Conservation (phyloP, 2,797 vertebrate genomes). For the Sandelia bainsii region DNA sequence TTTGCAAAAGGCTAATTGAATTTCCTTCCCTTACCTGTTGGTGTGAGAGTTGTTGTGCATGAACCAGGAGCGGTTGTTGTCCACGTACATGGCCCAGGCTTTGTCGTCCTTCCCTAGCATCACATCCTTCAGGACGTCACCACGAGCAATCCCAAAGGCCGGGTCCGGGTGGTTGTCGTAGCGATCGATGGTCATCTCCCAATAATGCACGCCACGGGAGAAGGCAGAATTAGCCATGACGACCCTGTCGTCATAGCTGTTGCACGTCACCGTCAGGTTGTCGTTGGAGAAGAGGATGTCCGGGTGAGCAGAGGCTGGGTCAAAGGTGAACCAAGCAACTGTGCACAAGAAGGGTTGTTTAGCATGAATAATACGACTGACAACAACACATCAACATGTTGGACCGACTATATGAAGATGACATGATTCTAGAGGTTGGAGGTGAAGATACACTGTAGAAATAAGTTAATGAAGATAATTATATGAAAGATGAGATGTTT, state of each 20-base stretch:
- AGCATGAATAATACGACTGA: not conserved
- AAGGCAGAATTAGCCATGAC: conserved; percentile 94
- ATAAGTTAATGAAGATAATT: conserved; percentile 12
- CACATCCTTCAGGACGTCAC: conserved; percentile 95
- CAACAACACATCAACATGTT: not conserved
- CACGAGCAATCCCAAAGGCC: conserved; percentile 93
- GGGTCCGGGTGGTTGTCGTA: conserved; percentile 99
- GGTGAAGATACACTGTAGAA: conserved; percentile 40
- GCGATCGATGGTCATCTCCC: conserved; percentile 96
- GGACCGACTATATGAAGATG: conserved; percentile 21
- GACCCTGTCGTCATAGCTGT: conserved; percentile 97
- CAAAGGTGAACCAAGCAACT: conserved; percentile 99
- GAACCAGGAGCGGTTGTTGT: conserved; percentile 99
- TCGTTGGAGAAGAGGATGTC: conserved; percentile 98
- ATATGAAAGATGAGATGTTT: conserved; percentile 26
- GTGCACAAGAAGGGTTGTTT: conserved; percentile 36
- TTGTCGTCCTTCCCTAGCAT: conserved; percentile 99
- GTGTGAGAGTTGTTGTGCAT: conserved; percentile 99
- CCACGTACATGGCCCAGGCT: conserved; percentile 99
- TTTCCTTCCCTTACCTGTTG: conserved; percentile 87
- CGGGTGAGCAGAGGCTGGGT: conserved; percentile 91
- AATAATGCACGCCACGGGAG: conserved; percentile 97
- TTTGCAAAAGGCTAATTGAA: not conserved
- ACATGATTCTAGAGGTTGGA: conserved; percentile 37
- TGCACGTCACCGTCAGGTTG: conserved; percentile 98